Evolutionary conservation across 2,888 invertebrate genomes (phyloP).

Genomic region (Callyntrura sp.): DNA sequence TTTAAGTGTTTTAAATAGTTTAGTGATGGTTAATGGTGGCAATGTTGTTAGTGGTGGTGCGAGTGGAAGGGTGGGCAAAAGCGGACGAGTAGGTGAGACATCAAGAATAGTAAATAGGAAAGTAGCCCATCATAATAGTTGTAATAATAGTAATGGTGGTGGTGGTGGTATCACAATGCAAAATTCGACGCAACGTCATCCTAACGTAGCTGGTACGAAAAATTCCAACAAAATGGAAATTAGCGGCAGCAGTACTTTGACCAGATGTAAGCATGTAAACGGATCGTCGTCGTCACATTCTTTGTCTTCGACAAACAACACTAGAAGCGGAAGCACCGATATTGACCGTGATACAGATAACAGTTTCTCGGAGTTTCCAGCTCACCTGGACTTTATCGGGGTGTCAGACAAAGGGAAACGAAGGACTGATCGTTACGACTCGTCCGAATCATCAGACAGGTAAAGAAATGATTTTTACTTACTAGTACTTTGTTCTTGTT

Average conservation of each 20-base stretch:
- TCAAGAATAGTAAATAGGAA: slow-evolving; percentile 73
- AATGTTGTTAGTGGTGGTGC: slow-evolving; percentile 61
- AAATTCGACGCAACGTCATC: slow-evolving; percentile 23
- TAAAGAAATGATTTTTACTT: slow-evolving; percentile 84
- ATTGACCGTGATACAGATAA: slow-evolving; percentile 79
- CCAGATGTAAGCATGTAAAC: slow-evolving; percentile 59
- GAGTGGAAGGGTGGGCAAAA: slow-evolving; percentile 62
- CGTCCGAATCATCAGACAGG: slow-evolving; percentile 98
- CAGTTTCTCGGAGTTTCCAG: slow-evolving; percentile 77
- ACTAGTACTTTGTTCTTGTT: not conserved
- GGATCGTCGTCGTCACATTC: slow-evolving; percentile 56
- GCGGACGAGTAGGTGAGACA: slow-evolving; percentile 29
- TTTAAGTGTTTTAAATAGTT: slow-evolving; percentile 59
- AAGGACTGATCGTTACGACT: slow-evolving; percentile 96
- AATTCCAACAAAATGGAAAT: slow-evolving; percentile 56
- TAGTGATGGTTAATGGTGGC: slow-evolving; percentile 42
- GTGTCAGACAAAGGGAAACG: slow-evolving; percentile 87
- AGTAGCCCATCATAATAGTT: slow-evolving; percentile 54
- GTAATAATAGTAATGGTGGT: slow-evolving; percentile 20
- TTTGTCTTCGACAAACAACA: slow-evolving; percentile 66
- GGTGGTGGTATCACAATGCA: slow-evolving; percentile 55
- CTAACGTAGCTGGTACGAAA: slow-evolving; percentile 11
- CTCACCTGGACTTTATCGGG: slow-evolving; percentile 79
- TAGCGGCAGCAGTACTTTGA: slow-evolving; percentile 48
- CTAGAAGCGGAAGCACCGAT: slow-evolving; percentile 75